Evolutionary conservation across 1,140 invertebrate species (phyloP), one percentile per base, ranked within the genome.

Genomic region (Drosophila nigrodunni): DNA sequence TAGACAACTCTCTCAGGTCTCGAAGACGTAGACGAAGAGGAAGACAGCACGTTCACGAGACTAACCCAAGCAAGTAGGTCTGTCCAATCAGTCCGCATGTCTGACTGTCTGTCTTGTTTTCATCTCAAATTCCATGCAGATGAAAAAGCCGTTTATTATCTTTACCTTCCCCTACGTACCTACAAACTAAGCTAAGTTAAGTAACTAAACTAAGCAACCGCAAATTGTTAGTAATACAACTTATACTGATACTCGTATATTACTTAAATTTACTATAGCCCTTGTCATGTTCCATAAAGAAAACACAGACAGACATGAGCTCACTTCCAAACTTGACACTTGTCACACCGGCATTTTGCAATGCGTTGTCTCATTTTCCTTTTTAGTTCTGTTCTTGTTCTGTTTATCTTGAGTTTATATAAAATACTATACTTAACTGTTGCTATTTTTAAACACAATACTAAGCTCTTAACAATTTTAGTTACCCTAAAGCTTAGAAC

Each of bases 1-100:
- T 88, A 88, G 82, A 87, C 64, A 74, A 62, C 64, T 69, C 47
- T 49, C 25, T 46, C 57, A 55, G 34, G 47, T 64, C 47, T 41
- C 15, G 34, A 44, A 64, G 68, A 61, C 78, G 15, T 15, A 15
- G 15, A 15, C 59, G 47, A 69, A 69, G 72, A 59, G 61, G 18
- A 77, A 60, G 35, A 79, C 67, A 78, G 79, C 79, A 86, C 79
- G 86, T 82, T 88, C 83, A 87, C 82, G 83, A 88, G 83, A 87
- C 82, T 50, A 30, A 21, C 39, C 46, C 9, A 49, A n/a, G 8
- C 13, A 50, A 46, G 25, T 21, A 39, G 21, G 25, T 41, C 35
- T 41, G 64, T 49, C 30, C 15, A 7, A 25, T 9, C 15, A 62
- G 65, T 58, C 67, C 76, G 59, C 69, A 59, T 73, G 82, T 30